Percentiles rank a stretch among this genome's conserved stretches.
Conservation (phyloP, 2,888 invertebrate species). For the Zygothrica quintamaculata region DNA sequence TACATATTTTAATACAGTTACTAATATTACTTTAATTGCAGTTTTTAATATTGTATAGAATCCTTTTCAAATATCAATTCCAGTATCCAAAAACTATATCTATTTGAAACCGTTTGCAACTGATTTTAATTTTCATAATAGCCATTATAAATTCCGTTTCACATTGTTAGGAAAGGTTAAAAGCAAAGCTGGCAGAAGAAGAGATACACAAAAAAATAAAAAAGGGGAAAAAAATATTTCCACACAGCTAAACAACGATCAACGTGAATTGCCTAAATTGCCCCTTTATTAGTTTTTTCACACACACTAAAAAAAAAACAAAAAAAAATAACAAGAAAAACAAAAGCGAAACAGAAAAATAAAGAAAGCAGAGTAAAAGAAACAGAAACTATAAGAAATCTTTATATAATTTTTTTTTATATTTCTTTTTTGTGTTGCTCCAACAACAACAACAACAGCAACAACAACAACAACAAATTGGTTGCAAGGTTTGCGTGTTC, state of each 20-base stretch:
- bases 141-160: constrained; percentile 69
- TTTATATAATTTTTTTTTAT: no score
- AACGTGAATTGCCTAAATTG: constrained; percentile 76
- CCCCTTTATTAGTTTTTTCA: constrained; percentile 80
- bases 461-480: constrained; percentile 64
- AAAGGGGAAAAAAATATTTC: no score
- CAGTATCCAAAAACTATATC: no score
- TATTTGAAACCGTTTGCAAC: constrained; percentile 7
- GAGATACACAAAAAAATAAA: constrained; percentile 40
- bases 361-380: no score
- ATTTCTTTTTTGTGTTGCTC: no score
- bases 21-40: no score
- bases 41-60: no score
- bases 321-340: constrained; percentile 14
- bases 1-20: no score
- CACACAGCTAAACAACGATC: constrained; percentile 44
- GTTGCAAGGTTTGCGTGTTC: constrained; percentile 63
- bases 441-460: constrained; percentile 6
- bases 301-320: constrained; percentile 70
- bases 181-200: background rate
- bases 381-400: no score
- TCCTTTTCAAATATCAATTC: no score
- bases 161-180: constrained; percentile 9
- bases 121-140: constrained; percentile 57
- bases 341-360: constrained; percentile 10